Percentiles rank a stretch among this genome's conserved stretches.
Evolutionary conservation across 2,888 invertebrate species (phyloP).

Genomic region (Polylopha cassiicola): DNA sequence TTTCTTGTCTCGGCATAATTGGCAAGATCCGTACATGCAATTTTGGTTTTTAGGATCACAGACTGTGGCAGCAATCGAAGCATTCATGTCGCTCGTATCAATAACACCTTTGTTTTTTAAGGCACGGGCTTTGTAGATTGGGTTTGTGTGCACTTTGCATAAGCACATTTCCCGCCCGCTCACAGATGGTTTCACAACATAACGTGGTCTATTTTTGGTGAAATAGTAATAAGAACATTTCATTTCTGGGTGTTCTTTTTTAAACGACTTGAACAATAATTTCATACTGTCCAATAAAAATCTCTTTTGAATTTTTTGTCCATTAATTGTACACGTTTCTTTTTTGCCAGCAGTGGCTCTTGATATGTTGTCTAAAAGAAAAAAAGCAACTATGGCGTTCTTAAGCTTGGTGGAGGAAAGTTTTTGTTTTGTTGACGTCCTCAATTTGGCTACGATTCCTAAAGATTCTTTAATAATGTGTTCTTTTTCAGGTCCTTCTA

Average conservation of each 20-base stretch:
- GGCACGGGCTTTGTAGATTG: neutral
- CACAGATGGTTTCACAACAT: slow-evolving; percentile 22
- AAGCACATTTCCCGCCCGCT: slow-evolving; percentile 25
- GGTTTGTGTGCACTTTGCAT: slow-evolving; percentile 24
- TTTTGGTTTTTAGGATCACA: slow-evolving; percentile 11
- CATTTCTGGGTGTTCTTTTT: slow-evolving; percentile 21
- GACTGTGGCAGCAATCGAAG: slow-evolving; percentile 13
- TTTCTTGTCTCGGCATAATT: slow-evolving; percentile 8
- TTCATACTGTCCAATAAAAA: slow-evolving; percentile 25
- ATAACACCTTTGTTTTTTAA: slow-evolving; percentile 12
- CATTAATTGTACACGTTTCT: neutral
- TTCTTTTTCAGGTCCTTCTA: neutral
- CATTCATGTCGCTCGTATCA: slow-evolving; percentile 8
- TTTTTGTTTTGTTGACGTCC: neutral
- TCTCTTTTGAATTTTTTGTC: neutral
- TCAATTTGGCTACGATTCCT: no score
- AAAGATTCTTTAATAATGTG: neutral
- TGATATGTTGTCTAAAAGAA: slow-evolving; percentile 5
- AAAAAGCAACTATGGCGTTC: slow-evolving; percentile 1
- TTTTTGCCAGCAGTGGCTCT: slow-evolving; percentile 9
- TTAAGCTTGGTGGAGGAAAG: neutral
- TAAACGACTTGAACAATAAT: slow-evolving; percentile 23
- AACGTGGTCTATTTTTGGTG: slow-evolving; percentile 25
- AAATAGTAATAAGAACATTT: slow-evolving; percentile 27
- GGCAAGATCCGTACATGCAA: slow-evolving; percentile 22